Evolutionary conservation across 2,797 vertebrate species (phyloP).

Genomic region (Betta splendens): DNA sequence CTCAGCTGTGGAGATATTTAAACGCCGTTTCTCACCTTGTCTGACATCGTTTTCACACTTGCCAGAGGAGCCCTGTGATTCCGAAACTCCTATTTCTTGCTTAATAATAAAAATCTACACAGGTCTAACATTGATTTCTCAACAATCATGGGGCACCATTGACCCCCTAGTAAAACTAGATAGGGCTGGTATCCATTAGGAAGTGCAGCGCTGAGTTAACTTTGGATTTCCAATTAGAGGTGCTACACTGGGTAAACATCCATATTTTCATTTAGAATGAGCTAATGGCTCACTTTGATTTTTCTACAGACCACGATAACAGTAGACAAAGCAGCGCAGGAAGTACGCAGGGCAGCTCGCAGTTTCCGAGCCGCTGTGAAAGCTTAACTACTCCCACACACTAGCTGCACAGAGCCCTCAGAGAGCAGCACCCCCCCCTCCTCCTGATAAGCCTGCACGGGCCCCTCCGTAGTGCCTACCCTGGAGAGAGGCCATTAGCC

Average conservation of each 20-base stretch:
- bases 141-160: constrained; percentile 27
- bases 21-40: constrained; percentile 14
- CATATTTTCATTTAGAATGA: constrained; percentile 40
- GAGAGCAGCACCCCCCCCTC: constrained; percentile 58
- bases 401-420: constrained; percentile 44
- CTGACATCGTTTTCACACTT: constrained; percentile 12
- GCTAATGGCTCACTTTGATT: constrained; percentile 39
- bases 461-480: constrained; percentile 54
- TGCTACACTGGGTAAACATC: constrained; percentile 40
- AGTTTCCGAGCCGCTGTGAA: constrained; percentile 35
- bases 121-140: constrained; percentile 35
- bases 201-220: constrained; percentile 27
- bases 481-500: constrained; percentile 74
- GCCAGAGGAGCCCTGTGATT: constrained; percentile 21
- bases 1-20: constrained; percentile 5
- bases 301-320: constrained; percentile 28
- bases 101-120: constrained; percentile 32
- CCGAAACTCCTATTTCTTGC: constrained; percentile 21
- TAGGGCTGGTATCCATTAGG: constrained; percentile 20
- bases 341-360: constrained; percentile 32
- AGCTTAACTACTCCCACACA: constrained; percentile 58
- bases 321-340: constrained; percentile 34
- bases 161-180: constrained; percentile 31
- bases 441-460: constrained; percentile 66
- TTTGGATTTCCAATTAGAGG: constrained; percentile 61